Evolutionary conservation across 1,140 invertebrate genomes (phyloP).

Genomic region (Drosophila ogumai): DNA sequence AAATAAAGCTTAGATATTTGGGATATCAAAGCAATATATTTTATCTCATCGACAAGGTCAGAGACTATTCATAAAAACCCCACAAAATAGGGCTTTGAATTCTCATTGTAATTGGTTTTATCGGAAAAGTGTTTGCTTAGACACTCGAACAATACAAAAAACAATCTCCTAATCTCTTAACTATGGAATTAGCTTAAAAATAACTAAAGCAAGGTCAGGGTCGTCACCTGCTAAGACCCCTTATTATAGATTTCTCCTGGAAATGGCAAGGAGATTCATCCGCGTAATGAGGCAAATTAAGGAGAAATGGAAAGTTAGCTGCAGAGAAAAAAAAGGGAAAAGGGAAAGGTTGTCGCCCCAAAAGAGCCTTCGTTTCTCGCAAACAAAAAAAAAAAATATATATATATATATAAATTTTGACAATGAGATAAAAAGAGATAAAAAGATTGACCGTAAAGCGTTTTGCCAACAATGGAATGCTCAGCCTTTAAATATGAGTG

Average conservation of each 20-base stretch:
- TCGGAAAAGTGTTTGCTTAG: slow-evolving; percentile 5
- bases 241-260: neutral
- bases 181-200: neutral
- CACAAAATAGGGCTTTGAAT: neutral
- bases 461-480: slow-evolving; percentile 59
- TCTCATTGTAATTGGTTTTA: slow-evolving; percentile 7
- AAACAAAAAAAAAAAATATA: slow-evolving; percentile 3
- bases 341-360: slow-evolving; percentile 49
- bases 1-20: neutral
- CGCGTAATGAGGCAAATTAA: slow-evolving; percentile 1
- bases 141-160: neutral
- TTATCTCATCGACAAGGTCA: neutral
- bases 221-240: slow-evolving; percentile 3
- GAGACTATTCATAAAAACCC: neutral
- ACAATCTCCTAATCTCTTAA: slow-evolving; percentile 4
- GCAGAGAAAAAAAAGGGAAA: slow-evolving; percentile 20
- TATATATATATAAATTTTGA: slow-evolving; percentile 17
- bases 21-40: neutral
- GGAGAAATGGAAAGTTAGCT: slow-evolving; percentile 44
- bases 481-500: slow-evolving; percentile 57
- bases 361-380: slow-evolving; percentile 32
- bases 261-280: neutral
- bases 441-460: slow-evolving; percentile 59
- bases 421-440: slow-evolving; percentile 57
- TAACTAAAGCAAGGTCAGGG: slow-evolving; percentile 26